phyloP scores from a whole-genome alignment of 1,140 invertebrate genomes.

The Neelides sp. region DNA sequence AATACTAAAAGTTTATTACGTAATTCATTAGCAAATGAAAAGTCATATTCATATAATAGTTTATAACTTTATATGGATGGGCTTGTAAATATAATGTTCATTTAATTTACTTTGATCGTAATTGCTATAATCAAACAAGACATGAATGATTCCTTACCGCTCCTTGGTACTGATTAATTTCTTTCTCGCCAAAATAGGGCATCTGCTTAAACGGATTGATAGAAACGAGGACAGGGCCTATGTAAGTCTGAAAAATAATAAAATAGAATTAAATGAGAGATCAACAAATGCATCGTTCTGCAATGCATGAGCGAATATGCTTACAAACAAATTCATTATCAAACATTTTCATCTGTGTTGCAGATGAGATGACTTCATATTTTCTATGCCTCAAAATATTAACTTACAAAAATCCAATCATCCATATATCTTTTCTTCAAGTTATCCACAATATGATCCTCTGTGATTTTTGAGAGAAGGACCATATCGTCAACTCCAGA shows the following conservation, averaged over 20 bases:
- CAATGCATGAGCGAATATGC: neutral
- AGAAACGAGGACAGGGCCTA: slow-evolving; percentile 64
- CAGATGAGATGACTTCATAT: neutral
- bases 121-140: neutral
- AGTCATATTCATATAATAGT: no score
- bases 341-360: neutral
- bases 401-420: slow-evolving; percentile 57
- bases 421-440: slow-evolving; percentile 59
- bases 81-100: no score
- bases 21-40: no score
- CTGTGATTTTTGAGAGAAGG: slow-evolving; percentile 55
- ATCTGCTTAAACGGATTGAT: slow-evolving; percentile 68
- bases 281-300: neutral
- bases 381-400: neutral
- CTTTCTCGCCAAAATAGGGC: slow-evolving; percentile 56
- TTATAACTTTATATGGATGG: no score
- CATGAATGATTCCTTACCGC: slow-evolving; percentile 51
- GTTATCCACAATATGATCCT: slow-evolving; percentile 60
- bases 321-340: neutral
- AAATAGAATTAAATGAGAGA: slow-evolving; percentile 3
- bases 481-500: slow-evolving; percentile 70
- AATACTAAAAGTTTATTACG: no score
- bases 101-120: no score
- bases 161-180: slow-evolving; percentile 60
- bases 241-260: slow-evolving; percentile 51